Evolutionary conservation across 2,113 vertebrate genomes (phyloP).

Genomic region (Anser brachyrhynchus): DNA sequence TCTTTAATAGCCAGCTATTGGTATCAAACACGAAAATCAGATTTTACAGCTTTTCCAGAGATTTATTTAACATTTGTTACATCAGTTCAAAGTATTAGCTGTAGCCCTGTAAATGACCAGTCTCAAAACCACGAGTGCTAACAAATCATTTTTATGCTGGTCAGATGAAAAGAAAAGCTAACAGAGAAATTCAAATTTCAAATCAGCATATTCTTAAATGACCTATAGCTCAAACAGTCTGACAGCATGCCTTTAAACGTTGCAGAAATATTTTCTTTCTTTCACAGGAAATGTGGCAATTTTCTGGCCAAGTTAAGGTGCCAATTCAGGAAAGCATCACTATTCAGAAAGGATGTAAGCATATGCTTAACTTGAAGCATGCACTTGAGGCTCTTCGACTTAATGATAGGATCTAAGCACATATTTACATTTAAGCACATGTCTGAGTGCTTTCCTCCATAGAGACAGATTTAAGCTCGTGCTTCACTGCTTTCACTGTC

Average conservation of each 20-base stretch:
- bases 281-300: not conserved
- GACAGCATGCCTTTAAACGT: not conserved
- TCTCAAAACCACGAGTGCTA: not conserved
- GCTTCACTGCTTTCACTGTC: slow-evolving; percentile 59
- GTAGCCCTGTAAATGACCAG: not conserved
- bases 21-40: not conserved
- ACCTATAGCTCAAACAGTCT: not conserved
- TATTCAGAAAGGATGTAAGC: slow-evolving; percentile 35
- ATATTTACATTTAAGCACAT: slow-evolving; percentile 68
- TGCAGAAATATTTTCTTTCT: slow-evolving; percentile 6
- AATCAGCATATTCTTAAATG: not conserved
- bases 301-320: slow-evolving; percentile 23
- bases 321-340: slow-evolving; percentile 36
- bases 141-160: slow-evolving; percentile 12
- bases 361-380: slow-evolving; percentile 54
- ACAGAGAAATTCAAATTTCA: slow-evolving; percentile 39
- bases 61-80: not conserved
- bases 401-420: slow-evolving; percentile 69
- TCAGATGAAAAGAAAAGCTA: not conserved
- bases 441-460: slow-evolving; percentile 53
- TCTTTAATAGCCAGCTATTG: not conserved
- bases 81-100: not conserved
- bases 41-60: slow-evolving; percentile 17
- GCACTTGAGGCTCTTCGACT: slow-evolving; percentile 59
- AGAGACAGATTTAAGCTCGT: slow-evolving; percentile 57